These are phyloP conservation scores for Megalurothrips usitatus DNA, from an alignment of 2,888 invertebrate genomes.

Conservation along the genomic window DNA sequence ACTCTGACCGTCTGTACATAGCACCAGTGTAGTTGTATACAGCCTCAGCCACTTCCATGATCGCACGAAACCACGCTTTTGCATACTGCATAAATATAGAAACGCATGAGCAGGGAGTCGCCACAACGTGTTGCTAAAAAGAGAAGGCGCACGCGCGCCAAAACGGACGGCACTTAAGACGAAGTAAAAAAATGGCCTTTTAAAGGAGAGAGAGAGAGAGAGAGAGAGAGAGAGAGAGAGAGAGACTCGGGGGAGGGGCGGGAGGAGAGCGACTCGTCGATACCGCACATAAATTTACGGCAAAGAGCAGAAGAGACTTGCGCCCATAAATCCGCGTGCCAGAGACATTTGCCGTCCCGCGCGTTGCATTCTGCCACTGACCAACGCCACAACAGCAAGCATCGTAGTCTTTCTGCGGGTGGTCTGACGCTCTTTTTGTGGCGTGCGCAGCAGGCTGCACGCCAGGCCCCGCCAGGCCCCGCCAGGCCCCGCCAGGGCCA, in stretches of 20 bases:
- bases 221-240: too few species aligned
- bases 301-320: not conserved
- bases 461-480: not conserved
- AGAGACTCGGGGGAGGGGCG: not conserved
- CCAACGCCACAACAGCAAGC: not conserved
- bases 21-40: too few species aligned
- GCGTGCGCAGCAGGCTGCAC: not conserved
- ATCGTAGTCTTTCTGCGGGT: too few species aligned
- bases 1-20: too few species aligned
- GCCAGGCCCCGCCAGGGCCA: not conserved
- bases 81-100: too few species aligned
- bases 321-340: slow-evolving; percentile 12
- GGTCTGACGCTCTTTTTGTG: not conserved
- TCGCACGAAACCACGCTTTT: too few species aligned
- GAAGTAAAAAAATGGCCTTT: not conserved
- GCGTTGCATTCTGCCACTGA: not conserved
- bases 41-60: too few species aligned
- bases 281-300: not conserved
- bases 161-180: not conserved
- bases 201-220: not conserved
- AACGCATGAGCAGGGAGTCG: too few species aligned
- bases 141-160: not conserved
- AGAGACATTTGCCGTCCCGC: slow-evolving; percentile 20
- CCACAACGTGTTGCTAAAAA: too few species aligned
- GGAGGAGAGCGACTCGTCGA: not conserved